phyloP scores from a whole-genome alignment of 2,888 invertebrate species.

The Pterostichus niger region DNA sequence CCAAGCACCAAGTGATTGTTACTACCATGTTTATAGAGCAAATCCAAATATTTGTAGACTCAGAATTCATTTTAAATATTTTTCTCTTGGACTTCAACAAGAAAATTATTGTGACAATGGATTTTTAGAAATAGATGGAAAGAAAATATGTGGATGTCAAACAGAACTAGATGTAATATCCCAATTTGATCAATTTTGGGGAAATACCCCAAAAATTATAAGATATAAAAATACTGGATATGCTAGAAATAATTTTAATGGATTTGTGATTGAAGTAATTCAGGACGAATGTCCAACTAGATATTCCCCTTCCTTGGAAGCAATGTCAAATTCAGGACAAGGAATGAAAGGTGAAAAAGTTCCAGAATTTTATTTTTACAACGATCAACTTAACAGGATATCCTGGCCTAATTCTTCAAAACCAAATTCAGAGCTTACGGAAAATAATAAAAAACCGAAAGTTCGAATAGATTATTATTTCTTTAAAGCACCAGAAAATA shows the following conservation, averaged over 20 bases:
- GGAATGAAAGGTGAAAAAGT: constrained; percentile 47
- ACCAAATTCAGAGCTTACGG: constrained; percentile 2
- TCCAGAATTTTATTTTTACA: constrained; percentile 68
- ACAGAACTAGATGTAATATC: constrained; percentile 75
- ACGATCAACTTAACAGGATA: constrained; percentile 70
- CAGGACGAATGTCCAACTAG: constrained; percentile 79
- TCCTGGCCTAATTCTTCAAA: constrained; percentile 69
- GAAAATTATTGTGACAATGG: constrained; percentile 77
- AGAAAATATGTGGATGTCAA: constrained; percentile 80
- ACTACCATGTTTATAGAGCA: constrained; percentile 78
- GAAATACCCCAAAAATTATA: constrained; percentile 76
- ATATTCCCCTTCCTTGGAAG: constrained; percentile 69
- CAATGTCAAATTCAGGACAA: constrained; percentile 50
- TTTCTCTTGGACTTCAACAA: constrained; percentile 77
- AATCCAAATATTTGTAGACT: constrained; percentile 78
- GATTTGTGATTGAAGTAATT: constrained; percentile 80
- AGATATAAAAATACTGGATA: constrained; percentile 77
- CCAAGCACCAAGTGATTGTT: constrained; percentile 77
- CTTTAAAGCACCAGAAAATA: constrained; percentile 71
- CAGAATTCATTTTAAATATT: constrained; percentile 79
- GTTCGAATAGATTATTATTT: constrained; percentile 72
- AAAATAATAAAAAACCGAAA: constrained; percentile 52
- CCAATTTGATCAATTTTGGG: constrained; percentile 74
- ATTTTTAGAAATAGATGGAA: constrained; percentile 80
- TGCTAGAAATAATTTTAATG: constrained; percentile 75